Base-by-base conservation (phyloP, 2,113 vertebrate genomes). In the Scomber scombrus region DNA sequence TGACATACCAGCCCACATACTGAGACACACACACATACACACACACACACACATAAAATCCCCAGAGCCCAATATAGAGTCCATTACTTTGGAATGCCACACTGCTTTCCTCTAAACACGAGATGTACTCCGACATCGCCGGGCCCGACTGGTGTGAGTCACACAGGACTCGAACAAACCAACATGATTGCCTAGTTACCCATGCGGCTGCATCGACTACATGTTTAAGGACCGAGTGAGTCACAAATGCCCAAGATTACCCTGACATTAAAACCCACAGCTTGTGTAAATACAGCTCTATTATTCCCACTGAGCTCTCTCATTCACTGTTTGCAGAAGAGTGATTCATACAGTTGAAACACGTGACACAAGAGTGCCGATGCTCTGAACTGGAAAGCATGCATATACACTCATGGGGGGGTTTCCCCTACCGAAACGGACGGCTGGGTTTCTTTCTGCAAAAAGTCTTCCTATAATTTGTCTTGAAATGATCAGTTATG, bases 201-300 rank as follows among this genome's bases (percentile, higher is more conserved):
- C 65, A 3, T 57, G 81, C 1, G 89, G 84, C 85, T 57, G 78
- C 71, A 14, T 76, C 77, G 60, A 61, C 85, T 79, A 12, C 85
- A 78, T 66, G 87, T 91, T 90, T 78, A 65, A 82, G 86, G 85
- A 67, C 83, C 23, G 57, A 77, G 71, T 93, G 91, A 93, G 43
- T 92, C 92, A 92, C 84, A 71, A 78, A 80, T 51, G 80, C 75
- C 84, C 77, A 62, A 82, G 71, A 90, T 83, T 85, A 88, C 85
- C 85, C 85, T 49, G 72, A 78, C 87, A 88, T 92, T 91, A 88
- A 77, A 89, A 84, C 77, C 89, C 81, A 34, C 90, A 83, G 88
- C 81, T 83, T 75, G 80, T 89, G 77, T 86, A 90, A 90, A 93
- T 84, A 84, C 51, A 50, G 64, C 40, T 23, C 82, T 76, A 55